Conservation (phyloP, 2,797 vertebrate genomes). For the Melanogrammus aeglefinus region DNA sequence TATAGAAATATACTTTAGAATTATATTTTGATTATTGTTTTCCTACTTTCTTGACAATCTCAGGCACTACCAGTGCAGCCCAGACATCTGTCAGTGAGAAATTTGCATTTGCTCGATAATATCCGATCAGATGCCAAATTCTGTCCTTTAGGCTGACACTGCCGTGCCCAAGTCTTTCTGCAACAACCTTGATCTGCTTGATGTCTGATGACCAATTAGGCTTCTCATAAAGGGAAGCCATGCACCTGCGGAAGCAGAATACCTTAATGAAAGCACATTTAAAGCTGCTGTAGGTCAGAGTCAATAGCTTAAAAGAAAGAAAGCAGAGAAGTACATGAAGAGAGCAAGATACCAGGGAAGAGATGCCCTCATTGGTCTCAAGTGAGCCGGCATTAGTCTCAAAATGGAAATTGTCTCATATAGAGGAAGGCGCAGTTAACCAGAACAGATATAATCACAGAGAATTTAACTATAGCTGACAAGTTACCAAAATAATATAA, state of each 20-base stretch:
- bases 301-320: background rate
- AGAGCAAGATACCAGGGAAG: background rate
- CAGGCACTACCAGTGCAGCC: conserved; percentile 3
- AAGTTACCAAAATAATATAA: too few species aligned
- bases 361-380: background rate
- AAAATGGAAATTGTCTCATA: background rate
- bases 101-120: background rate
- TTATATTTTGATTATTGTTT: background rate
- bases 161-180: background rate
- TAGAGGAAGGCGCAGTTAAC: background rate
- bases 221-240: background rate
- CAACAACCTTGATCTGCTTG: background rate
- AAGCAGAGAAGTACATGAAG: background rate
- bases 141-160: background rate
- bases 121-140: background rate
- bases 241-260: background rate
- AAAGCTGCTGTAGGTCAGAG: background rate
- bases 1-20: background rate
- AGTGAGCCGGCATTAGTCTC: background rate
- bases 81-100: conserved; percentile 8
- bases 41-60: conserved; percentile 1
- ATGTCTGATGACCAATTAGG: background rate
- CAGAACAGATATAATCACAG: background rate
- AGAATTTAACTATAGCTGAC: too few species aligned
- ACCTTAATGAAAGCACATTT: background rate